Conservation (phyloP, 2,797 vertebrate species). For the Neostethus bicornis region DNA sequence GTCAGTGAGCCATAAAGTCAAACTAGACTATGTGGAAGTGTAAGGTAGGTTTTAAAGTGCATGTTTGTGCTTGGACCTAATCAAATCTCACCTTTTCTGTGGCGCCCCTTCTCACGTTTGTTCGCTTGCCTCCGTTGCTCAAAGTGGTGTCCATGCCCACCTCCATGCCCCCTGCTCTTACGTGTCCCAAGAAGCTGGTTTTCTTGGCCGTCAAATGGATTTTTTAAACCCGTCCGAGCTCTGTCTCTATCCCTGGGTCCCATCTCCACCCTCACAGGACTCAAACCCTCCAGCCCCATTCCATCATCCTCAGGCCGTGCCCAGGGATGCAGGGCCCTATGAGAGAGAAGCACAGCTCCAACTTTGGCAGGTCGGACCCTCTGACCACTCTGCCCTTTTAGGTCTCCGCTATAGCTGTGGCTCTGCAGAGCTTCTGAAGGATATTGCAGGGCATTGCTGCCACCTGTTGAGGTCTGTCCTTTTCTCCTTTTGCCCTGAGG, state of each 20-base stretch:
- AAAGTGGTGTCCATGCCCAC: slow-evolving; percentile 66
- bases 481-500: slow-evolving; percentile 65
- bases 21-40: too few species aligned
- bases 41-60: too few species aligned
- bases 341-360: slow-evolving; percentile 64
- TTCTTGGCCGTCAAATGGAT: slow-evolving; percentile 71
- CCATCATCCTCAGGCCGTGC: slow-evolving; percentile 70
- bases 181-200: slow-evolving; percentile 79
- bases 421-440: slow-evolving; percentile 72
- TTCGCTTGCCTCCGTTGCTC: slow-evolving; percentile 81
- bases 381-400: slow-evolving; percentile 67
- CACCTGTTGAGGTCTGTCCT: slow-evolving; percentile 43
- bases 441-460: slow-evolving; percentile 74
- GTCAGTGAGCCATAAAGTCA: neutral
- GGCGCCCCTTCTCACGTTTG: slow-evolving; percentile 83
- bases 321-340: slow-evolving; percentile 52
- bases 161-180: slow-evolving; percentile 78
- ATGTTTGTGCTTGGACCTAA: neutral
- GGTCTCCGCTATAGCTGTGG: slow-evolving; percentile 65
- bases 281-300: slow-evolving; percentile 73
- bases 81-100: slow-evolving; percentile 82
- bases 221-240: slow-evolving; percentile 66
- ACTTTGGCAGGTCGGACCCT: slow-evolving; percentile 68
- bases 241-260: slow-evolving; percentile 71
- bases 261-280: slow-evolving; percentile 77